Percentiles rank a stretch among this genome's conserved stretches.
These are phyloP conservation scores for Plectrocnemia conspersa DNA, from an alignment of 1,140 invertebrate genomes.

Conservation along the genomic window DNA sequence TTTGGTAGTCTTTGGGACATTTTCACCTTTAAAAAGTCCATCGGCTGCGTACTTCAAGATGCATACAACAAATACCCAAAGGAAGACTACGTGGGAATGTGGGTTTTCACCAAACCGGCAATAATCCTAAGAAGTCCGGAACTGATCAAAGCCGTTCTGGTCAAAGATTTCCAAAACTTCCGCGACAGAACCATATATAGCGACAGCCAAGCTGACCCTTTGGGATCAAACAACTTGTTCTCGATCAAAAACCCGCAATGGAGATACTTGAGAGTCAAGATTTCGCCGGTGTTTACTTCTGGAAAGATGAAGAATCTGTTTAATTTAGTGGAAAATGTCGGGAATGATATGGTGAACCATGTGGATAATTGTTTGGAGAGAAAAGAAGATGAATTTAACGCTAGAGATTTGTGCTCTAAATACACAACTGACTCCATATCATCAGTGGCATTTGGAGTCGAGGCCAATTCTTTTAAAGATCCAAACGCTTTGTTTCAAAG, in stretches of 20 bases:
- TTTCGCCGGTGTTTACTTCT: slow-evolving; percentile 48
- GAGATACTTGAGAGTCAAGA: slow-evolving; percentile 45
- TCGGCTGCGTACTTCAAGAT: slow-evolving; percentile 39
- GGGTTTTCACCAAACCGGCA: slow-evolving; percentile 43
- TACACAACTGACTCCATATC: slow-evolving; percentile 62
- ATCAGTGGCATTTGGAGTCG: slow-evolving; percentile 57
- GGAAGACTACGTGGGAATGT: slow-evolving; percentile 43
- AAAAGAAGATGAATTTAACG: slow-evolving; percentile 39
- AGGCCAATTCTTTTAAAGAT: slow-evolving; percentile 53
- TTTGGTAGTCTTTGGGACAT: slow-evolving; percentile 48
- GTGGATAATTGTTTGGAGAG: slow-evolving; percentile 34
- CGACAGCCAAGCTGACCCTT: slow-evolving; percentile 48
- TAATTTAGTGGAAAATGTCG: slow-evolving; percentile 42
- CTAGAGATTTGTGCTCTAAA: slow-evolving; percentile 53
- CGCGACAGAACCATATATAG: slow-evolving; percentile 44
- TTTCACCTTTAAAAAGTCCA: slow-evolving; percentile 40
- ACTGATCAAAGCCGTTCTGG: slow-evolving; percentile 47
- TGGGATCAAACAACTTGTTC: slow-evolving; percentile 48
- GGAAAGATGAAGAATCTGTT: slow-evolving; percentile 50
- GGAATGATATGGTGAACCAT: slow-evolving; percentile 39
- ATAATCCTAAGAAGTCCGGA: slow-evolving; percentile 49
- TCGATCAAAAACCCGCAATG: slow-evolving; percentile 44
- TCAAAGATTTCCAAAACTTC: slow-evolving; percentile 53
- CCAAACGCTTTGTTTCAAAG: slow-evolving; percentile 43
- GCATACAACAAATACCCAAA: slow-evolving; percentile 41